Percentiles rank a stretch among this genome's conserved stretches.
phyloP scores from a whole-genome alignment of 2,888 invertebrate genomes.

The Clusia tigrina region DNA sequence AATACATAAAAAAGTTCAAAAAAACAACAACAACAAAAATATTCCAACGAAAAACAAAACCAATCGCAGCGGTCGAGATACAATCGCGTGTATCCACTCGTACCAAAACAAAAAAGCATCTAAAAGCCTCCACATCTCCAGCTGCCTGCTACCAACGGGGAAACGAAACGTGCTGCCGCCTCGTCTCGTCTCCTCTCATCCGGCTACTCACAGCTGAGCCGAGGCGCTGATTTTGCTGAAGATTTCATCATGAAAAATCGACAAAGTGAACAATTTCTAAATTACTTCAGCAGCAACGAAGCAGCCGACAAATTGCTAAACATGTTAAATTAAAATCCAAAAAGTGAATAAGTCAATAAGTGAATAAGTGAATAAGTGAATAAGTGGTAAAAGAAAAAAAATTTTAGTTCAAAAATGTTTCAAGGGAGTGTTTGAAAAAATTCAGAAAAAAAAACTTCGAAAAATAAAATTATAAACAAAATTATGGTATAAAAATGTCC shows the following conservation, averaged over 20 bases:
- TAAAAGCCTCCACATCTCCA: slow-evolving; percentile 22
- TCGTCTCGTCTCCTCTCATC: no score
- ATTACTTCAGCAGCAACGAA: neutral
- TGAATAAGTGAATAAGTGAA: no score
- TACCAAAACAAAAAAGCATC: slow-evolving; percentile 23
- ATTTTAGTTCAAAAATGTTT: neutral
- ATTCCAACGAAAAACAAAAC: slow-evolving; percentile 20
- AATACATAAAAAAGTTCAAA: neutral
- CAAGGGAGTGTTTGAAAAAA: neutral
- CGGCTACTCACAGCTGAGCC: neutral
- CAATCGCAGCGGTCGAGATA: slow-evolving; percentile 27
- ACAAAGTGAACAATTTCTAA: neutral
- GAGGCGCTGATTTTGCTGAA: neutral
- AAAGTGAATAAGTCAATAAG: neutral
- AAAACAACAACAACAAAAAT: slow-evolving; percentile 1
- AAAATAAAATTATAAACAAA: neutral
- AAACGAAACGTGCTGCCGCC: neutral
- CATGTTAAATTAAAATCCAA: neutral
- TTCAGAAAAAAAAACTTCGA: neutral
- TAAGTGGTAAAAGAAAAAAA: no score
- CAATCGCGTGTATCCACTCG: slow-evolving; percentile 26
- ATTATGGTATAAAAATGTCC: neutral
- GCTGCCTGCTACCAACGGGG: slow-evolving; percentile 6
- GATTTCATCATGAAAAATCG: no score
- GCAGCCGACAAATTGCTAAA: no score